Base-by-base conservation (phyloP, 1,140 invertebrate genomes). In the Drosophila rhopaloa region DNA sequence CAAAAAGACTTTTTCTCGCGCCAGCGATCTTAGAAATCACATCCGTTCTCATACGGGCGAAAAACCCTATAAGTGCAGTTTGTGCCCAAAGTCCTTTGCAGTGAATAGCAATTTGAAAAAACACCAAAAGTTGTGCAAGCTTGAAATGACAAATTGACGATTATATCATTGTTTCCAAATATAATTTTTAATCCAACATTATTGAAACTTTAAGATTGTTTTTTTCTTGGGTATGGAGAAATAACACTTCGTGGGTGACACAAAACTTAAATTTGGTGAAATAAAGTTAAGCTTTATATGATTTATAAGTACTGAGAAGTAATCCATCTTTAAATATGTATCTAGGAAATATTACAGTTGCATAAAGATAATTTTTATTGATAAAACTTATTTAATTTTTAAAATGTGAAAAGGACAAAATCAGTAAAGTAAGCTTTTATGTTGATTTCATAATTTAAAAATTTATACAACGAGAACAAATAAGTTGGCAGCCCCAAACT, bases 401-500 rank as follows among this genome's bases (percentile, higher is more conserved):
- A 24, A 24, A 24, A 24, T 24, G 24, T 24, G 24, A 24, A 24
- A 24, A 24, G 24, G 24, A 3, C 2, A 24, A 24, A 24, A 24
- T 4, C 24, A 24, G 24, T 24, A 4, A 24, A 24, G 24, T 4
- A 4, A 4, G 3, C 24, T 24, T 24, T 3, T 24, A 2, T 24
- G 24, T 24, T 24, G 24, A 4, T 24, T 24, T 24, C 4, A 24
- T 24, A 24, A 24, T 24, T 24, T 24, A 4, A 24, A 24, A 3
- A 24, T 24, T 24, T 24, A 2, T 4, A 43, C 8, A 2, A 16
- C 14, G 8, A 4, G 8, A 19, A 46, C 1, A 11, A 16, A 53
- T 9, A 19, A 13, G 37, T 55, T 55, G 53, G 53, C 53, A 40
- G 53, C 27, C 10, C 11, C 13, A 3, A 57, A 19, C 46, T 29